Conservation (phyloP, 1,140 invertebrate genomes). For the Platyura marginata region DNA sequence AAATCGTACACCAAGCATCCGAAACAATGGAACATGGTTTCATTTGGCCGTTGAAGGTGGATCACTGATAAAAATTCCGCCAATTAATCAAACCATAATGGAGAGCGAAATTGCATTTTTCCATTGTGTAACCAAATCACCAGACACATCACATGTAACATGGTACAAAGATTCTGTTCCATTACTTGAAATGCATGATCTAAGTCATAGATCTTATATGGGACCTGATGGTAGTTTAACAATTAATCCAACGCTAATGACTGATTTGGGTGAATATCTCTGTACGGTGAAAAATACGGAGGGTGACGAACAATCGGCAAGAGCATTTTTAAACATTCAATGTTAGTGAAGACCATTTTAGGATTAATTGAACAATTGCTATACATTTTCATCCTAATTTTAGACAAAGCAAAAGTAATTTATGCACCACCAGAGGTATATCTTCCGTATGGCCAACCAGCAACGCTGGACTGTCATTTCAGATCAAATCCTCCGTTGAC, state of each 20-base stretch:
- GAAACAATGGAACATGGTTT: slow-evolving; percentile 79
- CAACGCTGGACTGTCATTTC: slow-evolving; percentile 80
- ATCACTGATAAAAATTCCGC: slow-evolving; percentile 36
- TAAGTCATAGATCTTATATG: slow-evolving; percentile 38
- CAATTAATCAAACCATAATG: slow-evolving; percentile 72
- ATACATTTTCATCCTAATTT: slow-evolving; percentile 11
- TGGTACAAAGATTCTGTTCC: slow-evolving; percentile 53
- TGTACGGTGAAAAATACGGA: slow-evolving; percentile 69
- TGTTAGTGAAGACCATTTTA: slow-evolving; percentile 40
- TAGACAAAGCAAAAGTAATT: slow-evolving; percentile 83
- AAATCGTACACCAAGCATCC: slow-evolving; percentile 59
- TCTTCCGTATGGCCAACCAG: slow-evolving; percentile 74
- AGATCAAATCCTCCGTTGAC: slow-evolving; percentile 82
- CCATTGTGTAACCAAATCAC: slow-evolving; percentile 55
- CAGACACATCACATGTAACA: slow-evolving; percentile 33
- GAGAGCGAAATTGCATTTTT: slow-evolving; percentile 70
- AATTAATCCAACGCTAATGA: slow-evolving; percentile 52
- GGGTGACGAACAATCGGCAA: slow-evolving; percentile 64
- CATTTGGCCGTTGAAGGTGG: slow-evolving; percentile 60
- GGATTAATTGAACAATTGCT: background rate
- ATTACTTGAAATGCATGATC: slow-evolving; percentile 38
- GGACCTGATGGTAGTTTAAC: slow-evolving; percentile 52
- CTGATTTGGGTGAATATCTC: slow-evolving; percentile 74
- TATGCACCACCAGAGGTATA: slow-evolving; percentile 75
- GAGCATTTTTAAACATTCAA: slow-evolving; percentile 84